These are phyloP conservation scores for Heliconius sara DNA, from an alignment of 2,888 invertebrate genomes.

Conservation along the genomic window DNA sequence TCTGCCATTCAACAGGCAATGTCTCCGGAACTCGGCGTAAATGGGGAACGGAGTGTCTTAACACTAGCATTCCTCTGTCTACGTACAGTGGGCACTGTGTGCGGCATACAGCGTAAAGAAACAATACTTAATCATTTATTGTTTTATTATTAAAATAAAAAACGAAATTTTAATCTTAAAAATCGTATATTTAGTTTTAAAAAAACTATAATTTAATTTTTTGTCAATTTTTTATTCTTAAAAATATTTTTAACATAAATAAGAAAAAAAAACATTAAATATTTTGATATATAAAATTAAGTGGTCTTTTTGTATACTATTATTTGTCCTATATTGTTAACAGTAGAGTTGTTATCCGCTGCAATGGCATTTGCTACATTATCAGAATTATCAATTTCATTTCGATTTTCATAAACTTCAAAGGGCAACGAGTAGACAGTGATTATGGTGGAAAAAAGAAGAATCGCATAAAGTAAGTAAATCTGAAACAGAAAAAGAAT, in stretches of 20 bases:
- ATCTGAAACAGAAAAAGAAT: constrained; percentile 1
- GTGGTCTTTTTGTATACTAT: background rate
- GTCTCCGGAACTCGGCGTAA: no score
- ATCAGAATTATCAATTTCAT: background rate
- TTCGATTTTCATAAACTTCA: background rate
- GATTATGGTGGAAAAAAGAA: background rate
- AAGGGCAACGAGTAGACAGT: background rate
- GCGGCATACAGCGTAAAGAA: no score
- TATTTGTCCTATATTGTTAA: constrained; percentile 17
- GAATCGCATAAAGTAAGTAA: background rate
- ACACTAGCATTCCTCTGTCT: no score
- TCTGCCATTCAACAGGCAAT: no score
- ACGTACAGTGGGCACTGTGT: no score
- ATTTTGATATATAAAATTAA: background rate
- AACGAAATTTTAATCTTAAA: no score
- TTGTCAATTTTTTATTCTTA: background rate
- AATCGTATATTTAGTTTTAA: no score
- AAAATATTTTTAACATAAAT: background rate
- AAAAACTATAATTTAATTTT: no score
- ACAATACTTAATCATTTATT: no score
- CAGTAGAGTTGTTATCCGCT: constrained; percentile 10
- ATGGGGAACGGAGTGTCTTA: no score
- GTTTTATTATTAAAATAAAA: no score
- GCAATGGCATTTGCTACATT: background rate
- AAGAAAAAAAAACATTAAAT: background rate